Evolutionary conservation across 2,113 vertebrate species (phyloP), one percentile per base, ranked within the genome.

Genomic region (Misgurnus anguillicaudatus): DNA sequence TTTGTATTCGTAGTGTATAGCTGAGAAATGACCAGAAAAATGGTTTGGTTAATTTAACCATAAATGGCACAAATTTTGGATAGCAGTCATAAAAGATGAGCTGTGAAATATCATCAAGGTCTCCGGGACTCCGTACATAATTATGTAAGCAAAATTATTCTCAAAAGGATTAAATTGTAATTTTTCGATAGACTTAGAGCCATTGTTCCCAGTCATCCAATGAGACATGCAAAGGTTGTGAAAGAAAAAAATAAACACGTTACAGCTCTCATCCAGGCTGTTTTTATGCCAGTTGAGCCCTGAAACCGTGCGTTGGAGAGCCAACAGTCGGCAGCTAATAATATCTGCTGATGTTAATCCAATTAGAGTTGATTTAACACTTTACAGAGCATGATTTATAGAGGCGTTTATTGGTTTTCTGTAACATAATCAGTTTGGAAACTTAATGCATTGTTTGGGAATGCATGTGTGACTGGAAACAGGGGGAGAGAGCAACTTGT

Each of bases 391-490:
- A 88, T 92, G 93, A 94, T 94, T 93, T 93, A 93, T 94, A 93
- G 92, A 92, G 91, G 92, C 92, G 91, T 93, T 93, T 94, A 93
- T 93, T 94, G 91, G 92, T 92, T 94, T 93, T 93, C 91, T 92
- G 91, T 93, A 94, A 94, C 92, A 92, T 90, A 94, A 94, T 93
- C 93, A 94, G 91, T 92, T 90, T 89, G 85, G 91, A 92, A 93
- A 93, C 92, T 92, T 93, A 94, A 93, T 94, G 93, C 91, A 93
- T 94, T 94, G 92, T 93, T 93, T 93, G 92, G 91, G 92, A 94
- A 93, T 93, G 92, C 89, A 90, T 86, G 90, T 88, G 85, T 90
- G 90, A 92, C 90, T 92, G 90, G 90, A 92, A 91, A 89, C 88
- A 90, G 60, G 90, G 88, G 89, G 89, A 89, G 88, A 91, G 88